These are phyloP conservation scores for Aethes cnicana DNA, from an alignment of 2,888 invertebrate genomes.

Conservation along the genomic window DNA sequence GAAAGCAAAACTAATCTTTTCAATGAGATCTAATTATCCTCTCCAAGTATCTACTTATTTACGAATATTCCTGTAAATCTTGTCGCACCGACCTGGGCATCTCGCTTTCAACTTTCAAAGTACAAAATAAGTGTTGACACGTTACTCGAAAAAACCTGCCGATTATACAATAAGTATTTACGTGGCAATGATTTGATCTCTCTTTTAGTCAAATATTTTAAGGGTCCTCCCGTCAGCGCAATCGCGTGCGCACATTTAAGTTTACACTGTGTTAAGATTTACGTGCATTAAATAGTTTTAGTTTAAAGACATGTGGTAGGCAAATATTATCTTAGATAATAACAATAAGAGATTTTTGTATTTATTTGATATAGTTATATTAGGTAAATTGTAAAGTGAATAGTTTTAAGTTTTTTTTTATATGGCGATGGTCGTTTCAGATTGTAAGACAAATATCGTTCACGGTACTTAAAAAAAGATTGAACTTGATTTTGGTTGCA, in stretches of 20 bases:
- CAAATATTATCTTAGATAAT: slow-evolving; percentile 80
- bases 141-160: slow-evolving; percentile 54
- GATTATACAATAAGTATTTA: slow-evolving; percentile 66
- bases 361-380: slow-evolving; percentile 82
- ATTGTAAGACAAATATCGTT: slow-evolving; percentile 60
- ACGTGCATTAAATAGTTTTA: slow-evolving; percentile 77
- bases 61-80: background rate
- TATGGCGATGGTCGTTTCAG: slow-evolving; percentile 78
- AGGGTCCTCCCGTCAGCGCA: slow-evolving; percentile 65
- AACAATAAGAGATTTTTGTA: slow-evolving; percentile 78
- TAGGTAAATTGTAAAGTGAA: slow-evolving; percentile 81
- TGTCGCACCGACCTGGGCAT: slow-evolving; percentile 38
- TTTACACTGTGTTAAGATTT: slow-evolving; percentile 59
- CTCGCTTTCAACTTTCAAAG: slow-evolving; percentile 63
- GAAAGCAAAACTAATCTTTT: slow-evolving; percentile 20
- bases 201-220: slow-evolving; percentile 87
- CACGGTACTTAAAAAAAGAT: slow-evolving; percentile 74
- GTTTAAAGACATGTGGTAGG: slow-evolving; percentile 79
- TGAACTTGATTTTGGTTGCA: slow-evolving; percentile 66
- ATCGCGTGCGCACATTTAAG: slow-evolving; percentile 49
- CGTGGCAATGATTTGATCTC: slow-evolving; percentile 88
- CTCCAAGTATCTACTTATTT: slow-evolving; percentile 7
- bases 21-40: slow-evolving; percentile 14
- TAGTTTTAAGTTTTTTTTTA: slow-evolving; percentile 73
- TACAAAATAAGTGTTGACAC: slow-evolving; percentile 64